Conservation (phyloP, 2,888 invertebrate genomes). For the Nomada hirtipes region DNA sequence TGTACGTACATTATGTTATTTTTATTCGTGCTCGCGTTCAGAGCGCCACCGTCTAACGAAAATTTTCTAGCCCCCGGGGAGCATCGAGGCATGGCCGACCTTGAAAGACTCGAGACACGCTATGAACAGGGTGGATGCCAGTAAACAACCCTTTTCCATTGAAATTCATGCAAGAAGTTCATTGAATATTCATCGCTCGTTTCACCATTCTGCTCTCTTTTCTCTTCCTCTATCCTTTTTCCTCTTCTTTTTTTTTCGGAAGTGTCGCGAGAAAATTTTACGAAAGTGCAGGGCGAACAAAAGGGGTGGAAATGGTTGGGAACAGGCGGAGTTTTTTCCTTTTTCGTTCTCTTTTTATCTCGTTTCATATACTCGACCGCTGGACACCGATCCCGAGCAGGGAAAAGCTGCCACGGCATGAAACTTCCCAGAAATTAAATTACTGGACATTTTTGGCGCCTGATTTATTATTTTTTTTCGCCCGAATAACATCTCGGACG, state of each 20-base stretch:
- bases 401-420: constrained; percentile 45
- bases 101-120: constrained; percentile 17
- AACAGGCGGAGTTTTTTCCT: constrained; percentile 3
- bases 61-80: background rate
- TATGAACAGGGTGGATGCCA: constrained; percentile 46
- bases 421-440: constrained; percentile 67
- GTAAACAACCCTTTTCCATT: constrained; percentile 43
- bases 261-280: constrained; percentile 32
- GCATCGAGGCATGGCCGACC: background rate
- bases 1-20: background rate
- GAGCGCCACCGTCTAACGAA: background rate
- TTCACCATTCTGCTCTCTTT: constrained; percentile 10
- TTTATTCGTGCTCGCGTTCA: background rate
- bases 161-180: constrained; percentile 46
- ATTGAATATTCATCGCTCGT: constrained; percentile 50
- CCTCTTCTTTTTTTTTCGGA: background rate
- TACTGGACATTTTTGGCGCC: constrained; percentile 63
- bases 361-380: constrained; percentile 38
- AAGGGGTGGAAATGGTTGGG: constrained; percentile 36
- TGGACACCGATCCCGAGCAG: constrained; percentile 47
- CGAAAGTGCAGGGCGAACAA: constrained; percentile 39
- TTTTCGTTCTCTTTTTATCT: constrained; percentile 2
- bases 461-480: constrained; percentile 69
- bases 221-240: background rate
- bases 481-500: constrained; percentile 52